Conservation (phyloP, 2,113 vertebrate species). For the Shinisaurus crocodilurus region DNA sequence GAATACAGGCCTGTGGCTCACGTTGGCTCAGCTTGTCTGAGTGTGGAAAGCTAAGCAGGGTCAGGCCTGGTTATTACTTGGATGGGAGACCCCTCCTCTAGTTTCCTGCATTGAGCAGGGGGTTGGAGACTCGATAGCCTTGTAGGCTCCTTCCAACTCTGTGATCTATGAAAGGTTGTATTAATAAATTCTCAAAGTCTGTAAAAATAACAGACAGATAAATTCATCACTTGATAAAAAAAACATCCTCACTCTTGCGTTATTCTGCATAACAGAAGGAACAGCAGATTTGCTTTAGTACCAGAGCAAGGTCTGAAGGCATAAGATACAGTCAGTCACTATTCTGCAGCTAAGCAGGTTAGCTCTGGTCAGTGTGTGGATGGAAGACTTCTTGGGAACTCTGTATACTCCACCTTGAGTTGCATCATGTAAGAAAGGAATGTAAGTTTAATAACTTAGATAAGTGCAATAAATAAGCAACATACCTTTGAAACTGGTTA, state of each 20-base stretch:
- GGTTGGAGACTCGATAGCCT: no score
- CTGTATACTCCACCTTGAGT: neutral
- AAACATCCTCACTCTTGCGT: neutral
- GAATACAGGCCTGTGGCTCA: no score
- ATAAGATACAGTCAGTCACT: neutral
- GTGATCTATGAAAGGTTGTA: no score
- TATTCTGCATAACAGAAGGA: conserved; percentile 23
- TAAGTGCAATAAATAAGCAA: neutral
- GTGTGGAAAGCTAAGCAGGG: no score
- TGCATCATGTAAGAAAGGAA: neutral
- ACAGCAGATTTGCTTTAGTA: neutral
- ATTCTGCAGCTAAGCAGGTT: neutral
- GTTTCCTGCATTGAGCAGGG: no score
- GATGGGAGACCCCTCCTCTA: no score
- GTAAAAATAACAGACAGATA: neutral
- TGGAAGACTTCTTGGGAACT: neutral
- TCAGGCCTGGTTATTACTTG: no score
- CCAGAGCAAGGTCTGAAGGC: neutral
- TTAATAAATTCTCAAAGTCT: neutral
- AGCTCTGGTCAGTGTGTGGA: neutral
- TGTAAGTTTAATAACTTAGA: neutral
- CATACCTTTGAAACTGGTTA: conserved; percentile 12
- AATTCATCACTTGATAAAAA: neutral
- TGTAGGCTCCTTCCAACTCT: no score
- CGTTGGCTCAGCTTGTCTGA: no score